phyloP scores from a whole-genome alignment of 2,888 invertebrate genomes.

The Aporophyla lueneburgensis region DNA sequence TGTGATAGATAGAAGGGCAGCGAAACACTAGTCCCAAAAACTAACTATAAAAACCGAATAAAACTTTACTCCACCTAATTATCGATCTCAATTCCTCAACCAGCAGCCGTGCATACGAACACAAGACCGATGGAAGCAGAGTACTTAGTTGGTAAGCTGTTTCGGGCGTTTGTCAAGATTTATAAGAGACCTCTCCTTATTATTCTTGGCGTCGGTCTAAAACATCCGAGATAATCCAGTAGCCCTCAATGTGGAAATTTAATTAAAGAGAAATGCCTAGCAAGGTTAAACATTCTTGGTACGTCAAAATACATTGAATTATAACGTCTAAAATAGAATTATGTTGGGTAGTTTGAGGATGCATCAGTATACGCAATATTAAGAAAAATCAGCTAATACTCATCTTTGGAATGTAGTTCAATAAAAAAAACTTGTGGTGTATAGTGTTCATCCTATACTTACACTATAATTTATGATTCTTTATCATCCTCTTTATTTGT shows the following conservation, averaged over 20 bases:
- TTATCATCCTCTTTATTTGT: no score
- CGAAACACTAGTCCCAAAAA: not conserved
- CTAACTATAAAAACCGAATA: not conserved
- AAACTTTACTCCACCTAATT: not conserved
- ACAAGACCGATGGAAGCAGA: not conserved
- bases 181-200: slow-evolving; percentile 49
- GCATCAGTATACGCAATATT: not conserved
- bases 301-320: slow-evolving; percentile 46
- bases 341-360: not conserved
- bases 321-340: slow-evolving; percentile 16
- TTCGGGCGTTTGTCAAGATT: slow-evolving; percentile 38
- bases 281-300: slow-evolving; percentile 60
- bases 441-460: no score
- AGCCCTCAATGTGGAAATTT: slow-evolving; percentile 69
- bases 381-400: not conserved
- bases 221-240: slow-evolving; percentile 62
- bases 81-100: not conserved
- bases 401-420: not conserved
- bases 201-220: slow-evolving; percentile 58
- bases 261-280: slow-evolving; percentile 72
- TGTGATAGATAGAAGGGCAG: no score
- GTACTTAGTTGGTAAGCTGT: slow-evolving; percentile 33
- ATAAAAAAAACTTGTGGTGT: no score
- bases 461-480: no score
- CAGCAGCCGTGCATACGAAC: not conserved